phyloP scores from a whole-genome alignment of 2,797 vertebrate genomes.

The Poeciliopsis gracilis region DNA sequence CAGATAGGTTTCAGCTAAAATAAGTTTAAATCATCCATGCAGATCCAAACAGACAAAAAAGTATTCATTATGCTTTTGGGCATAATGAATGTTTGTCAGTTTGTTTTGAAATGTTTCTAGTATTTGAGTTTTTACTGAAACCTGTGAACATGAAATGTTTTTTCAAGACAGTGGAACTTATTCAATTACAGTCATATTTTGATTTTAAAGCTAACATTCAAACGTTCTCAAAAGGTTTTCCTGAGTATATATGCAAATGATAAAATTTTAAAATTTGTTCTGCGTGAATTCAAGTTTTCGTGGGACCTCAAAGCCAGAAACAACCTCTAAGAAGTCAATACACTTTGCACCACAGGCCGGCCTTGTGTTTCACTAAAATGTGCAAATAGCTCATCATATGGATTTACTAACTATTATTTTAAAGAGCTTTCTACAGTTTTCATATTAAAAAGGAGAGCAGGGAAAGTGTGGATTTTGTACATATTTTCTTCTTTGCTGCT shows the following conservation, averaged over 20 bases:
- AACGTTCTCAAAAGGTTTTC: not conserved
- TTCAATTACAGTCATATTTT: not conserved
- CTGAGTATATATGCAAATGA: not conserved
- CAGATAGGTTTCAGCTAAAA: not conserved
- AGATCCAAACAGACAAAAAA: not conserved
- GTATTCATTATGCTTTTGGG: not conserved
- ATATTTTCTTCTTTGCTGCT: conserved; percentile 3
- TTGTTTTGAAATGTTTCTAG: not conserved
- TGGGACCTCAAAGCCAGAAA: not conserved
- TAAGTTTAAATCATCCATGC: not conserved
- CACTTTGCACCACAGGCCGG: not conserved
- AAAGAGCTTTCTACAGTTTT: not conserved
- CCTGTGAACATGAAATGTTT: not conserved
- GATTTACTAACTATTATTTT: not conserved
- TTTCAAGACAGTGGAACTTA: not conserved
- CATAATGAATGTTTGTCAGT: not conserved
- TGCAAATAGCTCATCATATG: not conserved
- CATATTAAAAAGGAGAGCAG: not conserved
- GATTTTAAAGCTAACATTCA: not conserved
- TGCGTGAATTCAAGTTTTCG: not conserved
- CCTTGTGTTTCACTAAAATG: not conserved
- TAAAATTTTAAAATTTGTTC: not conserved
- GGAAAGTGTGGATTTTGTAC: not conserved
- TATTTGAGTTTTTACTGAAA: not conserved
- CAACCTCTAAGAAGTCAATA: not conserved